Evolutionary conservation across 2,888 invertebrate genomes (phyloP).

Genomic region (Drosophila paracracens): DNA sequence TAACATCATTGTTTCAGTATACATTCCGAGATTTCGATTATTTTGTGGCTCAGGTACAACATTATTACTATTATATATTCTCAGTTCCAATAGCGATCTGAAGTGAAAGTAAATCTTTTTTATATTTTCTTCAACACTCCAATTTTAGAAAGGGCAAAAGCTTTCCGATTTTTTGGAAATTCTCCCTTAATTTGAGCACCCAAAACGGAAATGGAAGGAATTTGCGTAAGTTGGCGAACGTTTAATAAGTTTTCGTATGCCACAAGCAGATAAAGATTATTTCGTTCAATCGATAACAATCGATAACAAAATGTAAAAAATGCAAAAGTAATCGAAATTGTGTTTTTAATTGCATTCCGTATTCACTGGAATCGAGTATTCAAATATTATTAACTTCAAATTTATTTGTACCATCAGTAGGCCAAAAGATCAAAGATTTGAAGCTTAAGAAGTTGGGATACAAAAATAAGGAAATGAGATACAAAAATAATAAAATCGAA

Average conservation of each 20-base stretch:
- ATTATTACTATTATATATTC: neutral
- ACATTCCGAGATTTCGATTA: too few species aligned
- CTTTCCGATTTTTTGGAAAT: fast-evolving
- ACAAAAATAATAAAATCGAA: neutral
- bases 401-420: too few species aligned
- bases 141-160: neutral
- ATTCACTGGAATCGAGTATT: neutral
- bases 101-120: neutral
- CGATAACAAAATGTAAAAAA: neutral
- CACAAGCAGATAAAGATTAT: neutral
- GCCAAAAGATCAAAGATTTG: too few species aligned
- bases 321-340: neutral
- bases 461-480: neutral
- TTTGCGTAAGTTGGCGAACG: neutral
- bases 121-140: neutral
- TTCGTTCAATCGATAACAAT: neutral
- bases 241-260: too few species aligned
- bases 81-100: neutral
- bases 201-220: neutral
- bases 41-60: neutral
- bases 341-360: neutral
- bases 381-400: neutral
- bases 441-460: too few species aligned
- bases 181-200: neutral
- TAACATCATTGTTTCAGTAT: neutral